Evolutionary conservation across 2,113 vertebrate genomes (phyloP), one percentile per base, ranked within the genome.

Genomic region (Hyaena hyaena): DNA sequence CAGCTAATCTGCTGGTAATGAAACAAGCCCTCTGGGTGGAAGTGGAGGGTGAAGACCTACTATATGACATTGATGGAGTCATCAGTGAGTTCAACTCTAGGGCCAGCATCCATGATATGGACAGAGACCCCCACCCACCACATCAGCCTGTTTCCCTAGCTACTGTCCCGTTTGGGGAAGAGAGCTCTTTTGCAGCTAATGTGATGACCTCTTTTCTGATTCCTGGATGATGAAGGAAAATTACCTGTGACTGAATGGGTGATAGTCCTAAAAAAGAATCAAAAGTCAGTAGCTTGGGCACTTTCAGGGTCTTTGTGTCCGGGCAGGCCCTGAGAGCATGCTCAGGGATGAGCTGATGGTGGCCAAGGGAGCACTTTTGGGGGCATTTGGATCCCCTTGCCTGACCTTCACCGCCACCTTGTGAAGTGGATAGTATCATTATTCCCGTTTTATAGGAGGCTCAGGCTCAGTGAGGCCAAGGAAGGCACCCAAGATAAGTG

Each of bases 231-330:
- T 61, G 35, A 81, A 28, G 45, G 55, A 74, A 66, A 66, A 53
- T n/a, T 1, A 17, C n/a, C 35, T 82, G n/a, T 19, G 15, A 66
- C n/a, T 24, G 4, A 77, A 14, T 2, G 16, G 50, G 39, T 21
- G 10, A 2, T 53, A 2, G 15, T 53, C 31, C 65, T 74, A 4
- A 73, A 77, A 79, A 15, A 63, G 82, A 93, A 28, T 2, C 19
- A 50, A 43, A 10, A 53, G 2, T 23, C 7, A 11, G 7, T 14
- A 1, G 1, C 35, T 10, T 0, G 23, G 31, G 10, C 0, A 3
- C 39, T 74, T 84, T 50, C 14, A 43, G 53, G 79, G 79, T 48
- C 39, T 89, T 55, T 82, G 71, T 1, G 0, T 58, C 76, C 10
- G 1, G 45, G 15, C 7, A n/a, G 48, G 24, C 14, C 4, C 12